These are phyloP conservation scores for Illadopsis cleaveri DNA, from an alignment of 2,113 vertebrate species.

Conservation along the genomic window DNA sequence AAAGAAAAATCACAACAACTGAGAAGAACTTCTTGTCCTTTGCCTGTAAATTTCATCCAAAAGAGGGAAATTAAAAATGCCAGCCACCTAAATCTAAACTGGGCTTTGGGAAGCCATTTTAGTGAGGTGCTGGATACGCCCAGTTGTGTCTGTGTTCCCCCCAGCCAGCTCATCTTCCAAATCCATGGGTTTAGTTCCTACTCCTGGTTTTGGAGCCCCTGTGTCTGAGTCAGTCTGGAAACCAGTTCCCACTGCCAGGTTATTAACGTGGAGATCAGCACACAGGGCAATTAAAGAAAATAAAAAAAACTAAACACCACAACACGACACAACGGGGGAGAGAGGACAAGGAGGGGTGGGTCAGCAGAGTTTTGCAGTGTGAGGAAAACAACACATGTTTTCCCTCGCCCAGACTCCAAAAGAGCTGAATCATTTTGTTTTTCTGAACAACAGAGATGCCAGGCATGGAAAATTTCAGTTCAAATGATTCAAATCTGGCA, in stretches of 20 bases:
- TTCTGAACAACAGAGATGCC: background rate
- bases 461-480: background rate
- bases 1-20: background rate
- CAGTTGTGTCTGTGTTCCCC: accelerated
- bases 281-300: background rate
- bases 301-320: background rate
- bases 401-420: background rate
- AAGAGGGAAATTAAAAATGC: background rate
- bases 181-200: background rate
- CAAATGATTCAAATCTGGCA: background rate
- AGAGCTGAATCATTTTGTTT: slow-evolving; percentile 29
- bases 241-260: background rate
- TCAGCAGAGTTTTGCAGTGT: background rate
- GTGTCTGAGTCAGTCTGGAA: background rate
- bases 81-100: background rate
- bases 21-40: background rate
- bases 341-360: background rate
- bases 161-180: background rate
- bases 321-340: background rate
- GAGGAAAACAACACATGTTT: slow-evolving; percentile 56
- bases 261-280: background rate
- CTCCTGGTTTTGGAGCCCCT: background rate
- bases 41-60: background rate
- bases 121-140: background rate
- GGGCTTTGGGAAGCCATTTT: background rate